A percentile compares a stretch with the other conserved stretches of the same genome.
These are phyloP conservation scores for Epicauta chinensis DNA, from an alignment of 1,140 invertebrate genomes.

Conservation along the genomic window DNA sequence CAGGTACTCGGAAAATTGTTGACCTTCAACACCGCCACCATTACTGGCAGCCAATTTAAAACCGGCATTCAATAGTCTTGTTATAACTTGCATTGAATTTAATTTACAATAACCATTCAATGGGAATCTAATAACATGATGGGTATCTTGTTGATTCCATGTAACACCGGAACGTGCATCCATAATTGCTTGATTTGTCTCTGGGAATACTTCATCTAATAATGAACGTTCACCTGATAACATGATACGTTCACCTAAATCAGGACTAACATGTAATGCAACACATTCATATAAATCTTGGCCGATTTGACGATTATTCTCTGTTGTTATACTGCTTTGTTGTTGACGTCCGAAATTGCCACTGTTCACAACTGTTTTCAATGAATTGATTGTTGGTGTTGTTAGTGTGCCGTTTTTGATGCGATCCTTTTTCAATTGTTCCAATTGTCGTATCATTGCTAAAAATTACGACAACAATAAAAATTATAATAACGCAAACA, in stretches of 20 bases:
- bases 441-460: constrained; percentile 72
- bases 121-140: constrained; percentile 83
- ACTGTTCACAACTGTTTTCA: constrained; percentile 14
- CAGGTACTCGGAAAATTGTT: constrained; percentile 89
- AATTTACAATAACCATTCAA: constrained; percentile 87
- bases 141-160: constrained; percentile 78
- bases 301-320: constrained; percentile 20
- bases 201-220: constrained; percentile 80
- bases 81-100: constrained; percentile 85
- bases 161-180: constrained; percentile 72
- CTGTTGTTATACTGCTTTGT: constrained; percentile 24
- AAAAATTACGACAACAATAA: constrained; percentile 7
- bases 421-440: constrained; percentile 67
- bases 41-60: constrained; percentile 79
- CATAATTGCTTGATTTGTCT: constrained; percentile 77
- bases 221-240: constrained; percentile 72
- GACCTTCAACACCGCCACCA: constrained; percentile 83
- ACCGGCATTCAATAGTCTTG: constrained; percentile 75
- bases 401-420: constrained; percentile 52
- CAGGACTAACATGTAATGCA: constrained; percentile 80
- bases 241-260: constrained; percentile 82
- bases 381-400: constrained; percentile 32
- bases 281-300: constrained; percentile 69
- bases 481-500: background rate
- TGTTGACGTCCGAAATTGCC: constrained; percentile 24